phyloP scores from a whole-genome alignment of 2,113 vertebrate species.

The Pungitius pungitius region DNA sequence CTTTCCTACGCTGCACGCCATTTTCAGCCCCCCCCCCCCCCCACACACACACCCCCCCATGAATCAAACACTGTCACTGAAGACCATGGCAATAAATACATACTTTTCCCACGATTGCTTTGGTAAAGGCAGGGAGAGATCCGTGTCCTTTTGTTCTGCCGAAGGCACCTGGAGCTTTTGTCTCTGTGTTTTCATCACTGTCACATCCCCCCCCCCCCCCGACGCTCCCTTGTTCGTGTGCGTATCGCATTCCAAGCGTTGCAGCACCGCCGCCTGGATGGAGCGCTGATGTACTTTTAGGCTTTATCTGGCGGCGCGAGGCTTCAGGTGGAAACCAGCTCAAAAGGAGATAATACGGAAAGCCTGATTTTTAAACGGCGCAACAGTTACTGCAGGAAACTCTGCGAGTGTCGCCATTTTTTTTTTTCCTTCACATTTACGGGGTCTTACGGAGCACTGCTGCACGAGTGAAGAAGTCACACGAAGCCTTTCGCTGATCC shows the following conservation, averaged over 20 bases:
- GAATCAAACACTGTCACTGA: constrained; percentile 26
- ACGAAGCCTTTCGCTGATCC: not conserved
- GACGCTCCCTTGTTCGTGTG: constrained; percentile 25
- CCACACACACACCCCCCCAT: too few species aligned
- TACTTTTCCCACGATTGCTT: constrained; percentile 3
- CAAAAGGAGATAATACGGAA: not conserved
- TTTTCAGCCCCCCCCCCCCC: constrained; percentile 16
- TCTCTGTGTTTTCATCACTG: constrained; percentile 57
- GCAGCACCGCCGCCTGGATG: constrained; percentile 4
- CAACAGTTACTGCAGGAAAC: not conserved
- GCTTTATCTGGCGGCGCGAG: constrained; percentile 13
- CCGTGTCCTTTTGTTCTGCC: constrained; percentile 48
- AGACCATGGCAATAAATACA: constrained; percentile 1
- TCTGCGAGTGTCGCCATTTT: not conserved
- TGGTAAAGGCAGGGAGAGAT: constrained; percentile 28
- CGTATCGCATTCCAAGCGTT: constrained; percentile 41
- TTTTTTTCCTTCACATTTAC: constrained; percentile 10
- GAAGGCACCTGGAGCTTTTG: constrained; percentile 33
- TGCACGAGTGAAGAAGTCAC: too few species aligned
- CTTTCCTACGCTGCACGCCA: constrained; percentile 14
- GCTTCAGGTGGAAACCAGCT: constrained; percentile 1
- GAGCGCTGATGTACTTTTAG: constrained; percentile 8
- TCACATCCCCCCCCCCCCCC: constrained; percentile 13
- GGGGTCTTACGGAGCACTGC: not conserved
- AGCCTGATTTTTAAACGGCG: constrained; percentile 3